These are phyloP conservation scores for Myrmophylax atrothorax DNA, from an alignment of 2,113 vertebrate species.

Conservation along the genomic window DNA sequence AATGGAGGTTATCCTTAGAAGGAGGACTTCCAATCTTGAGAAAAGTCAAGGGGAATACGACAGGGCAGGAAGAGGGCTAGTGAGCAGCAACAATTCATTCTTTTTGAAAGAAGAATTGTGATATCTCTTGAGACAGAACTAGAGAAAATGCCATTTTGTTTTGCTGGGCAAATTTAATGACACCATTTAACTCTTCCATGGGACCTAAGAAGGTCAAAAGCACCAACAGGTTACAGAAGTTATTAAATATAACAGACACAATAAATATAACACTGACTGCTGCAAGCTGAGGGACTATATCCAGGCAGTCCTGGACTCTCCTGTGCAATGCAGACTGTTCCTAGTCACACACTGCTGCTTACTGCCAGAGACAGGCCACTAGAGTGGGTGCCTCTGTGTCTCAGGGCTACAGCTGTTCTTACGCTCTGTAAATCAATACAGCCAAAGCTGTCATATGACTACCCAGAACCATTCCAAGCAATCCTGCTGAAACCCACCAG, in stretches of 20 bases:
- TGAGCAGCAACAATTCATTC: neutral
- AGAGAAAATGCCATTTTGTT: neutral
- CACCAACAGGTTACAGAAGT: neutral
- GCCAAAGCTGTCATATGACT: neutral
- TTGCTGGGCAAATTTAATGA: neutral
- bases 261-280: neutral
- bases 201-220: neutral
- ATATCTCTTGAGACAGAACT: neutral
- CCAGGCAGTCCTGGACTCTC: neutral
- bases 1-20: neutral
- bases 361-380: neutral
- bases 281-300: neutral
- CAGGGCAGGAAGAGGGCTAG: neutral
- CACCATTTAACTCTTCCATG: neutral
- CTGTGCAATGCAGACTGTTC: neutral
- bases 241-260: neutral
- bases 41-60: neutral
- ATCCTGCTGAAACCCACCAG: neutral
- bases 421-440: neutral
- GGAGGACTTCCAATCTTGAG: neutral
- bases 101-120: neutral
- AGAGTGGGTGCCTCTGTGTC: neutral
- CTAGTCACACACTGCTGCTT: neutral
- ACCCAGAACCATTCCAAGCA: neutral
- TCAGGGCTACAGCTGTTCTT: rapidly evolving